phyloP scores from a whole-genome alignment of 2,113 vertebrate genomes.

The Gobiocypris rarus region DNA sequence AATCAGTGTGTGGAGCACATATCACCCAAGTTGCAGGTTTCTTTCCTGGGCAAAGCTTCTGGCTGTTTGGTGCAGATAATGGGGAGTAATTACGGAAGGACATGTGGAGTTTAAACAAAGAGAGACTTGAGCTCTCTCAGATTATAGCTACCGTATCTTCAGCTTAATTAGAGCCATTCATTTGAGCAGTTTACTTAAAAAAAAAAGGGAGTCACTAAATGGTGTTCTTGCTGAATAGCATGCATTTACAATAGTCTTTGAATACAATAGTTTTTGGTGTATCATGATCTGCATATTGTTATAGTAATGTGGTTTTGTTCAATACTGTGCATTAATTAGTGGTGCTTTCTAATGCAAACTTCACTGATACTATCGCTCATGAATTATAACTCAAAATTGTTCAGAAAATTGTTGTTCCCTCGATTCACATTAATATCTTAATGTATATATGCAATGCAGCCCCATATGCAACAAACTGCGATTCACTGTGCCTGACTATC shows the following conservation, averaged over 20 bases:
- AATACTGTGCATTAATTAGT: not conserved
- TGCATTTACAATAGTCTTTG: not conserved
- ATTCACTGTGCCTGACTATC: no score
- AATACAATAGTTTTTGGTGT: not conserved
- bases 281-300: not conserved
- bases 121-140: constrained; percentile 26
- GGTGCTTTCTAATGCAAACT: not conserved
- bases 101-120: constrained; percentile 44
- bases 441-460: no score
- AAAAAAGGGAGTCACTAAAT: not conserved
- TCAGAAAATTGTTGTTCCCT: no score
- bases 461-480: no score
- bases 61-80: constrained; percentile 56
- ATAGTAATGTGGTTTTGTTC: not conserved
- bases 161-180: constrained; percentile 46
- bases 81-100: constrained; percentile 47
- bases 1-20: not conserved
- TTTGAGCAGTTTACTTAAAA: constrained; percentile 18
- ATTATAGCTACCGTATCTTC: not conserved
- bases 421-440: no score
- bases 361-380: not conserved
- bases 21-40: constrained; percentile 32
- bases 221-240: not conserved
- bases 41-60: constrained; percentile 26
- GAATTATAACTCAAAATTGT: not conserved